phyloP scores from a whole-genome alignment of 2,113 vertebrate species.

The Colius striatus region DNA sequence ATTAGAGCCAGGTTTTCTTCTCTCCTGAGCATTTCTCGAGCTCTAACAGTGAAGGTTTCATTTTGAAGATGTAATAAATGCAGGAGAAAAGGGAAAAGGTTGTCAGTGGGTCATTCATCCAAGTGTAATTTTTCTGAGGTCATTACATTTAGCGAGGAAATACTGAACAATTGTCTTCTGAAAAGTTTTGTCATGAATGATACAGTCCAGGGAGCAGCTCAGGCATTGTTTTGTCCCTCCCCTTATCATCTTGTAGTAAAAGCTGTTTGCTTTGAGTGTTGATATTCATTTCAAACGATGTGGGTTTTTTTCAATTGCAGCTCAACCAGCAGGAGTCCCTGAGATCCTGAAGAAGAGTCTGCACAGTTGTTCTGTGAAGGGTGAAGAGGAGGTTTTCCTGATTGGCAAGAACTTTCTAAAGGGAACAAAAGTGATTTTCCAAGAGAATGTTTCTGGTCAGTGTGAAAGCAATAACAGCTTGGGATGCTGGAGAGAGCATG shows the following conservation, averaged over 20 bases:
- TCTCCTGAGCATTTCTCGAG: neutral
- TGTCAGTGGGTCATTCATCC: neutral
- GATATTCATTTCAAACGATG: neutral
- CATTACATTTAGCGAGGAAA: neutral
- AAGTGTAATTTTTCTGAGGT: neutral
- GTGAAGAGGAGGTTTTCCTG: constrained; percentile 95
- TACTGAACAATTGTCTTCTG: neutral
- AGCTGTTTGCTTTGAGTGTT: neutral
- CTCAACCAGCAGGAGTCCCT: constrained; percentile 95
- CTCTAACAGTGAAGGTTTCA: neutral
- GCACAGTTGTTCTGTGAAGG: constrained; percentile 91
- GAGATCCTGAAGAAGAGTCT: constrained; percentile 99
- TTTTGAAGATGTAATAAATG: neutral
- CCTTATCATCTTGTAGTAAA: neutral
- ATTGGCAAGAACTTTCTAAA: constrained; percentile 99
- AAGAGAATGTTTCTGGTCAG: constrained; percentile 92
- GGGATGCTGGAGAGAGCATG: neutral
- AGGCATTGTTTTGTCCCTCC: neutral
- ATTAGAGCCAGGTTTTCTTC: neutral
- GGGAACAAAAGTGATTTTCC: constrained; percentile 98
- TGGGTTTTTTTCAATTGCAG: constrained; percentile 73
- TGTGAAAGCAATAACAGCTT: neutral
- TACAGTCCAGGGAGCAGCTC: neutral
- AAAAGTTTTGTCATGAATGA: neutral
- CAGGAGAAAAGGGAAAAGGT: neutral